These are phyloP conservation scores for Nettapus auritus DNA, from an alignment of 2,113 vertebrate species.

Conservation along the genomic window DNA sequence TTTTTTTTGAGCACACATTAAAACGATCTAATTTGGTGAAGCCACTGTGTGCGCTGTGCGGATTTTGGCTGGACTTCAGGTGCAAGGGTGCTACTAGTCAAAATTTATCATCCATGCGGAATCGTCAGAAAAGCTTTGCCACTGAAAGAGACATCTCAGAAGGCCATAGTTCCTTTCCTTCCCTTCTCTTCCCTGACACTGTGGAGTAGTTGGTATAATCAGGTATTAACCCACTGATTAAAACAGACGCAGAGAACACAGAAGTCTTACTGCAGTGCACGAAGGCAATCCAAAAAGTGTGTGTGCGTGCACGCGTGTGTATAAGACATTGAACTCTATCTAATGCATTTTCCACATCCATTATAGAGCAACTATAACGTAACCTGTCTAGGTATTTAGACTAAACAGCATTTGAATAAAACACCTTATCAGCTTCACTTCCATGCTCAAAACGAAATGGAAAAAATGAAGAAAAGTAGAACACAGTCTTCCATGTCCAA, in stretches of 20 bases:
- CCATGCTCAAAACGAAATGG: background rate
- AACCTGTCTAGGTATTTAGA: background rate
- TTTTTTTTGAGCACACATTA: background rate
- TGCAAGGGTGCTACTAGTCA: background rate
- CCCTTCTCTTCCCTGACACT: background rate
- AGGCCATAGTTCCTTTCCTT: background rate
- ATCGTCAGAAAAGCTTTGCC: background rate
- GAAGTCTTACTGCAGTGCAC: background rate
- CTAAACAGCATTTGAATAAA: background rate
- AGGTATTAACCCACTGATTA: fast-evolving
- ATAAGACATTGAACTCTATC: background rate
- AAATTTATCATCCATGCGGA: background rate
- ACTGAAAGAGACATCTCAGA: background rate
- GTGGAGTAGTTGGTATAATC: background rate
- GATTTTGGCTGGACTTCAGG: background rate
- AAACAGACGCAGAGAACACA: background rate
- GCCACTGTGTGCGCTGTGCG: too few species aligned
- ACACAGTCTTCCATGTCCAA: background rate
- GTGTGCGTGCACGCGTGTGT: fast-evolving
- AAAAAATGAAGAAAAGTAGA: background rate
- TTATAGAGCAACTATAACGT: background rate
- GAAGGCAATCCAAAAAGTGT: background rate
- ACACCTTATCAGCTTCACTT: background rate
- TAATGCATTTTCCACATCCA: background rate
- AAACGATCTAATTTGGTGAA: background rate